Evolutionary conservation across 1,140 invertebrate species (phyloP).

Genomic region (Lepidurus packardi): DNA sequence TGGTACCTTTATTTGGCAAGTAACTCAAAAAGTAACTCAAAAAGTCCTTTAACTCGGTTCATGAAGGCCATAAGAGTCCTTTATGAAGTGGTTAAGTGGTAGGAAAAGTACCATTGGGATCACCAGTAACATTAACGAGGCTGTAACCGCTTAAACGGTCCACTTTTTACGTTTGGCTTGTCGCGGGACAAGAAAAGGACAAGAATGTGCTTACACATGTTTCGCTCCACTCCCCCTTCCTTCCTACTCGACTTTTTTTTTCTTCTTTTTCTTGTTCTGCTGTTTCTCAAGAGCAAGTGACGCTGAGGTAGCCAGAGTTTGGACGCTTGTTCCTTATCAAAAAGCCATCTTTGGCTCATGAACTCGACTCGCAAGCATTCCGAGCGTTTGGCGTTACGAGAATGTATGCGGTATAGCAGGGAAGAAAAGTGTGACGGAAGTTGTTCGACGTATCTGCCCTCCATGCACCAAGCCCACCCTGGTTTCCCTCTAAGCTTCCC

Average conservation of each 20-base stretch:
- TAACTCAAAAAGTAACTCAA: too few species aligned
- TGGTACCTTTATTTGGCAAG: too few species aligned
- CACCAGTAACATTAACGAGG: conserved; percentile 4
- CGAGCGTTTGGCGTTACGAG: background rate
- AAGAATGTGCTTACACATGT: background rate
- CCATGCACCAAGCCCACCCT: background rate
- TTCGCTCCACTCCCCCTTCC: background rate
- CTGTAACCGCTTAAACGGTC: conserved; percentile 9
- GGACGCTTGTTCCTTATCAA: background rate
- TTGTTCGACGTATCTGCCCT: background rate
- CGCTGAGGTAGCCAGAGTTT: background rate
- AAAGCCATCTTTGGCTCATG: background rate
- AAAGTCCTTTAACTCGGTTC: background rate
- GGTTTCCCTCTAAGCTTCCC: background rate
- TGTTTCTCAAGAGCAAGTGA: background rate
- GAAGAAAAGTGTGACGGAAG: background rate
- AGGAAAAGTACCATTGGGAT: background rate
- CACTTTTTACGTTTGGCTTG: background rate
- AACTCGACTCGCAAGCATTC: background rate
- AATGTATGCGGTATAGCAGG: background rate
- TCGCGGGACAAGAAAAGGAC: background rate
- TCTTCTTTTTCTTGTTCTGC: background rate
- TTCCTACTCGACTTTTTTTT: background rate
- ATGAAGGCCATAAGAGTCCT: background rate
- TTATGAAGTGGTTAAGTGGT: conserved; percentile 7